Evolutionary conservation across 2,888 invertebrate species (phyloP), one percentile per base, ranked within the genome.

Genomic region (Dynastes maya): DNA sequence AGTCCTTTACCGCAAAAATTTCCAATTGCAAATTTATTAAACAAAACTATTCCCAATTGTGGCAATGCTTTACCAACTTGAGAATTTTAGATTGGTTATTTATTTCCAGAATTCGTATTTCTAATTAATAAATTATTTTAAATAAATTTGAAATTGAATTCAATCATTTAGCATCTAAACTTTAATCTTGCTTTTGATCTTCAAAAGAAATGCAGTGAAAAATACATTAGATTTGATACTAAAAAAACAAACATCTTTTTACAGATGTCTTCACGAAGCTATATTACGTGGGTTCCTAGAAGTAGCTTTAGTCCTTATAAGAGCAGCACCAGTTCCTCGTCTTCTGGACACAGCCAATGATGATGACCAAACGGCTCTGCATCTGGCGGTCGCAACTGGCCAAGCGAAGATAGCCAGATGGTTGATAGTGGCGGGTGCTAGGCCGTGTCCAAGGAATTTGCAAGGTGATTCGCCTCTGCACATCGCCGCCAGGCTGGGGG

Each of bases 401-500:
- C 95, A 97, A 87, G 91, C 94, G 53, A 91, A 92, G 64, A 92
- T 97, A 67, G 93, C 94, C 1, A 91, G 96, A 81, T 92, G 94
- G 89, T 90, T 98, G 79, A 91, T 97, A 40, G 91, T 94, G 40
- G 95, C 95, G 1, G 97, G 97, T 22, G 96, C 96, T 0, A 84
- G 84, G 83, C 89, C 93, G 2, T 90, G 90, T 55, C 89, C 91
- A 67, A 90, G 95, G 70, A 96, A 97, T 86, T 89, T 92, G 75
- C 89, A 91, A 79, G 98, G 98, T 2, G 96, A 97, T 87, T 97
- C 97, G 0, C 94, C 97, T 0, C 89, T 98, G 6, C 98, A 98
- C 88, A 90, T 97, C 79, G 97, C 97, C 0, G 94, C 95, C 78
- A 90, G 91, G 79, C 90, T 91, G 22, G 95, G 95, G 6, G 92